Evolutionary conservation across 1,140 invertebrate genomes (phyloP), one percentile per base, ranked within the genome.

Genomic region (Brachionus plicatilis): DNA sequence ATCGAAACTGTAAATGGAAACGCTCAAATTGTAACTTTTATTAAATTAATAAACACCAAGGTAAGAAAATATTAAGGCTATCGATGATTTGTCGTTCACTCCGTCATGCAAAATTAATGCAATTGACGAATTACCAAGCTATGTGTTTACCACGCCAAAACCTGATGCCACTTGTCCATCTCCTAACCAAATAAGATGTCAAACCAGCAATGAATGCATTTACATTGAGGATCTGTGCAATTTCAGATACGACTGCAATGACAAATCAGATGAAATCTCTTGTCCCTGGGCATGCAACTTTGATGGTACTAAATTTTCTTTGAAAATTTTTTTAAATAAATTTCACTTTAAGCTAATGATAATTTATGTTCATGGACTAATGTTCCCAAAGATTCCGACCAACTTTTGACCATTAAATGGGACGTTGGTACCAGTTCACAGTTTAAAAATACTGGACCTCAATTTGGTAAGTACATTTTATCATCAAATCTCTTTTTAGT

Each of bases 71-170:
- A 12, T 80, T 20, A 12, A 80, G 78, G 56, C 50, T 17, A 87
- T 90, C 66, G 89, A 90, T 86, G 89, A 90, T 70, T 85, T 90
- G 6, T 86, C 86, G 3, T 88, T 89, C 53, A 86, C 87, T 3
- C 86, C 87, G 12, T 87, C 83, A 14, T 86, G 86, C 27, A 76
- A 12, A 17, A 37, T 82, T 1, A 82, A 82, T 24, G 41, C 79
- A 5, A 24, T 43, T 27, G 79, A 82, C 17, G 33, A 65, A 37
- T 20, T 82, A 24, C 53, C 79, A 33, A 45, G 6, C 33, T 82
- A 60, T 27, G 20, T 37, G 12, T 65, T 82, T 27, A 65, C 53
- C 14, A 82, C 79, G 14, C 79, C 79, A 68, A 24, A 60, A 27
- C 56, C 79, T 7, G 50, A 60, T 45, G 27, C 53, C n/a, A 65